Base-by-base conservation (phyloP, 2,797 vertebrate genomes). In the Synaphobranchus kaupii region DNA sequence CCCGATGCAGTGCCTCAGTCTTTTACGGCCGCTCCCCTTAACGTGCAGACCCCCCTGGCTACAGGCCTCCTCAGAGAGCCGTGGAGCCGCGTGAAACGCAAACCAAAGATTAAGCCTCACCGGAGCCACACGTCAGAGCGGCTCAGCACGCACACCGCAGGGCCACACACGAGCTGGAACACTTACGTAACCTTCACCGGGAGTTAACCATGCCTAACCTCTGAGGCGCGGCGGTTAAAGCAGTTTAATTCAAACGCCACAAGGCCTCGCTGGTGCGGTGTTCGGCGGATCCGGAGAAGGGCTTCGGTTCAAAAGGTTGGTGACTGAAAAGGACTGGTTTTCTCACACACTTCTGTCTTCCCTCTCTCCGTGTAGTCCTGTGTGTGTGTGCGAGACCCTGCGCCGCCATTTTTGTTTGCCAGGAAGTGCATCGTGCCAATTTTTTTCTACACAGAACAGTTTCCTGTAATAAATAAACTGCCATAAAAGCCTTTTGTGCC, bases 401-500 rank as follows among this genome's bases (percentile, higher is more conserved):
- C 12, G 31, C 84, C 73, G 15, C 73, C 68, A 13, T 52, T 50
- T 50, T 47, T 83, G 73, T 85, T 22, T 80, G 44, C 71, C 87
- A 92, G 90, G 90, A 93, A 90, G 93, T 91, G 91, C 88, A 90
- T 92, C 81, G 90, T 93, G 92, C 92, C 92, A 91, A 89, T 84
- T 0, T 66, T 48, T 2, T 89, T 28, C 54, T 47, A 54, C 54
- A 58, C 83, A 82, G 84, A 91, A 85, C 84, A 34, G 66, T 63
- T 83, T 82, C 39, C 60, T 86, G 66, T 22, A 88, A 68, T 84
- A 87, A 88, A 68, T 84, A 87, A 83, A 84, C 86, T 39, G 78
- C 83, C 90, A 90, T 90, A 91, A 92, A 90, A 90, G 90, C 89
- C 93, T 39, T 52, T 88, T 47, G 95, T 97, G 96, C 95, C 96